Conservation (phyloP, 2,797 vertebrate genomes). For the Valencia hispanica region DNA sequence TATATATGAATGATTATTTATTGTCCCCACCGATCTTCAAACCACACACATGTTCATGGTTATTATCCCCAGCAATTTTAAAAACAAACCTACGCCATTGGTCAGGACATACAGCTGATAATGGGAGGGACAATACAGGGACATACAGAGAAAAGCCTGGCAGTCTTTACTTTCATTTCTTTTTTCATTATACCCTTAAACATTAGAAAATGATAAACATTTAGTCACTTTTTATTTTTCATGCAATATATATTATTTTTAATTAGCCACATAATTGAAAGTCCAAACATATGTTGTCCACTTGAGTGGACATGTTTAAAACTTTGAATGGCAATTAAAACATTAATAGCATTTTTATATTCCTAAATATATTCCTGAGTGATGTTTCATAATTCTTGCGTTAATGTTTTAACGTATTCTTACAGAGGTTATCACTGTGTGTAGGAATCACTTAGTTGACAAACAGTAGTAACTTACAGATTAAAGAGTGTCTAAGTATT, state of each 20-base stretch:
- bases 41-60: too few relatives aligned
- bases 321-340: not conserved
- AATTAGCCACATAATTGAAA: not conserved
- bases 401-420: not conserved
- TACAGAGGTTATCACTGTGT: not conserved
- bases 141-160: not conserved
- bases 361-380: not conserved
- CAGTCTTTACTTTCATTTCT: not conserved
- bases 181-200: not conserved
- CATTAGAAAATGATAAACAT: not conserved
- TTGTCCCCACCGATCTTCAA: too few relatives aligned
- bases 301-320: not conserved
- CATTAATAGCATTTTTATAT: not conserved
- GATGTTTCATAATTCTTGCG: not conserved
- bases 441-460: not conserved
- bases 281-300: not conserved
- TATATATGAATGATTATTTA: too few relatives aligned
- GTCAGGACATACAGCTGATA: not conserved
- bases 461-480: not conserved
- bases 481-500: not conserved
- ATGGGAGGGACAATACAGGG: not conserved
- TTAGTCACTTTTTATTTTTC: not conserved
- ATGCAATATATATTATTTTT: not conserved
- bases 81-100: too few relatives aligned
- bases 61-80: too few relatives aligned